Percentiles rank a stretch among this genome's conserved stretches.
These are phyloP conservation scores for Prenolepis imparis DNA, from an alignment of 2,888 invertebrate species.

Conservation along the genomic window DNA sequence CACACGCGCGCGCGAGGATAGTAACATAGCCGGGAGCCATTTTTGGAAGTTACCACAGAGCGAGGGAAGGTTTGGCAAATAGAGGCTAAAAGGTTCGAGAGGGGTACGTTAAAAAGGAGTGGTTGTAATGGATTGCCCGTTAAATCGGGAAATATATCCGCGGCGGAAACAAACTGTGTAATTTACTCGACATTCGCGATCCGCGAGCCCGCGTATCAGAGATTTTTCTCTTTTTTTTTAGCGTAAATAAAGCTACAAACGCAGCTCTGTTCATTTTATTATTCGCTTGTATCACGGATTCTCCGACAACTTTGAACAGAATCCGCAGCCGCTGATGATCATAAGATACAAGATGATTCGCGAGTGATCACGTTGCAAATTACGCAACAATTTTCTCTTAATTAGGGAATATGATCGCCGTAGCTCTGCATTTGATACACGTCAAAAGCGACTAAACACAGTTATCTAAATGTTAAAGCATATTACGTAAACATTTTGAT, in stretches of 20 bases:
- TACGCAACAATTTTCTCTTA: not conserved
- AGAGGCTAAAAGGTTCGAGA: constrained; percentile 67
- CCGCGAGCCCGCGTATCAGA: constrained; percentile 28
- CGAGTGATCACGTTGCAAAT: constrained; percentile 14
- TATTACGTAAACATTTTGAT: not conserved
- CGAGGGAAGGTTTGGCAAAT: constrained; percentile 60
- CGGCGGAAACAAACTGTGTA: constrained; percentile 70
- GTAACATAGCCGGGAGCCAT: constrained; percentile 46
- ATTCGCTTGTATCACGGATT: constrained; percentile 12
- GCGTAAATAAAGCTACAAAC: not conserved
- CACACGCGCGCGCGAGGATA: constrained; percentile 12
- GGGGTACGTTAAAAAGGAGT: constrained; percentile 66
- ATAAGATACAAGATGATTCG: not conserved
- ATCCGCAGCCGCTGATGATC: not conserved
- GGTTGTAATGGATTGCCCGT: constrained; percentile 60
- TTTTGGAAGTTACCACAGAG: constrained; percentile 59
- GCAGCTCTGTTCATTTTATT: constrained; percentile 26
- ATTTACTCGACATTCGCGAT: constrained; percentile 67
- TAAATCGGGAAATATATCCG: constrained; percentile 70
- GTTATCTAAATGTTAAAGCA: not conserved
- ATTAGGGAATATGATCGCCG: not conserved
- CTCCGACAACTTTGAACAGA: not conserved
- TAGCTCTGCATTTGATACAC: not conserved
- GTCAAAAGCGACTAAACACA: not conserved
- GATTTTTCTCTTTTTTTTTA: constrained; percentile 25